These are phyloP conservation scores for Hyposmocoma kahamanoa DNA, from an alignment of 1,140 invertebrate species.

Conservation along the genomic window DNA sequence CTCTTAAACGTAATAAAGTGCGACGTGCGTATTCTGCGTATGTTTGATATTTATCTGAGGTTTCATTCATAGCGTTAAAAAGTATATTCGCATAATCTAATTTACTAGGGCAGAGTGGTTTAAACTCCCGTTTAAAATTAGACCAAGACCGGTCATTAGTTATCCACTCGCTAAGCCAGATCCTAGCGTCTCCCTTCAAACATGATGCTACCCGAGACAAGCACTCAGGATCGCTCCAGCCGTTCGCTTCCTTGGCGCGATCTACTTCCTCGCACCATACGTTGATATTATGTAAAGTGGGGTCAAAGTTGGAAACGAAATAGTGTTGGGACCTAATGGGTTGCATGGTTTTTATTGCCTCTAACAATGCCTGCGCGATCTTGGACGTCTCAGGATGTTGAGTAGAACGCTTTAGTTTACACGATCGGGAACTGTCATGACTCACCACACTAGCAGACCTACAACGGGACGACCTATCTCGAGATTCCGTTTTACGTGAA, in stretches of 20 bases:
- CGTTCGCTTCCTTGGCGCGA: constrained; percentile 1
- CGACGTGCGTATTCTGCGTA: too few species aligned
- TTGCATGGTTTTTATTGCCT: too few species aligned
- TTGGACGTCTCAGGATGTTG: too few species aligned
- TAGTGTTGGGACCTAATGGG: too few species aligned
- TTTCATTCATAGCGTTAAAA: not conserved
- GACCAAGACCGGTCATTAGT: constrained; percentile 14
- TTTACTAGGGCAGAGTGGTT: constrained; percentile 10
- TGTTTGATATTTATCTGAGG: too few species aligned
- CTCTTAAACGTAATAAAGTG: too few species aligned
- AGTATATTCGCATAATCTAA: constrained; percentile 1
- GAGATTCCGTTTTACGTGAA: too few species aligned
- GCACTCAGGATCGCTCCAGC: constrained; percentile 11
- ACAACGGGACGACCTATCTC: too few species aligned
- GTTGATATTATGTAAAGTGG: constrained; percentile 9
- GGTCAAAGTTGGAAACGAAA: not conserved
- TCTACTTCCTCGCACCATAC: constrained; percentile 15
- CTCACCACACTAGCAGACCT: too few species aligned
- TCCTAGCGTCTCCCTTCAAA: constrained; percentile 13
- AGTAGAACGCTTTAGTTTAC: too few species aligned
- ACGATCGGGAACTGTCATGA: too few species aligned
- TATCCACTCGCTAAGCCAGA: constrained; percentile 17
- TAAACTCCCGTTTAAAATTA: constrained; percentile 18
- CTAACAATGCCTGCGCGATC: too few species aligned
- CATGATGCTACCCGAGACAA: constrained; percentile 13